These are phyloP conservation scores for Choristoneura fumiferana DNA, from an alignment of 1,140 invertebrate genomes.

Conservation along the genomic window DNA sequence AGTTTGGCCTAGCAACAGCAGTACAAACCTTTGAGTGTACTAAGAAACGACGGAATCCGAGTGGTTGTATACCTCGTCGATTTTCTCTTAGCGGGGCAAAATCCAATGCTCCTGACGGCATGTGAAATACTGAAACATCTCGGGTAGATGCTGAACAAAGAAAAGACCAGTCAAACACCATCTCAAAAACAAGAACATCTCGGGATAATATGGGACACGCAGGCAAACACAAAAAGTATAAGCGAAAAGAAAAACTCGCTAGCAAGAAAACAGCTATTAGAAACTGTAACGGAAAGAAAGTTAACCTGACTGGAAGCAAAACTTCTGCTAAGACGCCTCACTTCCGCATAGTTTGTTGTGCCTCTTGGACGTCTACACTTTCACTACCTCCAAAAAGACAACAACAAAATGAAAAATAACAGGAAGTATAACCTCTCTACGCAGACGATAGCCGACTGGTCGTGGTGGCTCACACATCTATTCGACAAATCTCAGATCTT, in stretches of 20 bases:
- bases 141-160: conserved; percentile 29
- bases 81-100: conserved; percentile 26
- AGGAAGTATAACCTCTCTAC: conserved; percentile 15
- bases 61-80: conserved; percentile 37
- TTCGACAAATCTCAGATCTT: conserved; percentile 29
- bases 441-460: neutral
- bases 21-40: conserved; percentile 29
- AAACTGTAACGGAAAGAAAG: conserved; percentile 1
- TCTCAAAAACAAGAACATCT: conserved; percentile 15
- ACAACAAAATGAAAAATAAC: conserved; percentile 27
- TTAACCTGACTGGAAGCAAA: conserved; percentile 18
- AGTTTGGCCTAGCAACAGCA: conserved; percentile 35
- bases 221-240: conserved; percentile 18
- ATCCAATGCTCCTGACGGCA: conserved; percentile 15
- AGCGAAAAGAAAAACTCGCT: conserved; percentile 16
- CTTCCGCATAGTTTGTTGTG: conserved; percentile 77
- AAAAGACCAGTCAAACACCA: conserved; percentile 8
- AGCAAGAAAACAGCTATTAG: neutral
- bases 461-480: conserved; percentile 31
- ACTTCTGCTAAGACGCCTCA: conserved; percentile 23
- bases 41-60: conserved; percentile 22
- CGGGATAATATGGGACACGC: conserved; percentile 24
- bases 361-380: conserved; percentile 62
- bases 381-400: conserved; percentile 28
- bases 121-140: neutral